Conservation (phyloP, 2,113 vertebrate genomes). For the Saguinus midas region DNA sequence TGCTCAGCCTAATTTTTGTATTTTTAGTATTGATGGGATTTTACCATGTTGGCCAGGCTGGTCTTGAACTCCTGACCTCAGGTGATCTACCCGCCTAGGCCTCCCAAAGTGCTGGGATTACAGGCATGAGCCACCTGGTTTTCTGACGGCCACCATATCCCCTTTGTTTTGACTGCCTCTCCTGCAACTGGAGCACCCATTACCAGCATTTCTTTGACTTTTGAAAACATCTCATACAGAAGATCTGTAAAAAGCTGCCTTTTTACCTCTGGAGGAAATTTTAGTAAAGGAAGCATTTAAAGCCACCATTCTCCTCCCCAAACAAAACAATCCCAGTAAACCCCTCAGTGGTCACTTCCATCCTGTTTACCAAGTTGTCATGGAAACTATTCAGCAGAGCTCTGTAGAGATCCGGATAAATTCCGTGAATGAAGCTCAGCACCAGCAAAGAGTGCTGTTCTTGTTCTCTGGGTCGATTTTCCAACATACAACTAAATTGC, state of each 20-base stretch:
- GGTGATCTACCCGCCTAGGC: no score
- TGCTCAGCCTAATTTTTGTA: no score
- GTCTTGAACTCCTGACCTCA: no score
- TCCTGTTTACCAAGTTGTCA: slow-evolving; percentile 83
- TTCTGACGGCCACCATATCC: not conserved
- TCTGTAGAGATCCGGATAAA: slow-evolving; percentile 78
- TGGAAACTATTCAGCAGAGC: slow-evolving; percentile 78
- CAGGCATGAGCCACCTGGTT: not conserved
- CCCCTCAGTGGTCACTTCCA: slow-evolving; percentile 76
- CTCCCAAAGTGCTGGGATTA: no score
- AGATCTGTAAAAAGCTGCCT: not conserved
- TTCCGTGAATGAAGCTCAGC: slow-evolving; percentile 56
- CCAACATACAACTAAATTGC: not conserved
- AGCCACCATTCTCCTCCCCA: slow-evolving; percentile 70
- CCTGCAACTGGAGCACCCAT: not conserved
- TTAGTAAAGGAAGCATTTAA: slow-evolving; percentile 54
- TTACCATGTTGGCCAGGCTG: no score
- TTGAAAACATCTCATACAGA: not conserved
- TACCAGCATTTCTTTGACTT: not conserved
- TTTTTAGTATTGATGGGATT: no score
- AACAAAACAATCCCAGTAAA: slow-evolving; percentile 67
- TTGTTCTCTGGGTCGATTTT: slow-evolving; percentile 64
- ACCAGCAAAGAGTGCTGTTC: not conserved
- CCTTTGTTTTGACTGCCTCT: not conserved
- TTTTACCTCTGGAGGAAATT: slow-evolving; percentile 41